These are phyloP conservation scores for Fabriciana adippe DNA, from an alignment of 2,888 invertebrate genomes.

Conservation along the genomic window DNA sequence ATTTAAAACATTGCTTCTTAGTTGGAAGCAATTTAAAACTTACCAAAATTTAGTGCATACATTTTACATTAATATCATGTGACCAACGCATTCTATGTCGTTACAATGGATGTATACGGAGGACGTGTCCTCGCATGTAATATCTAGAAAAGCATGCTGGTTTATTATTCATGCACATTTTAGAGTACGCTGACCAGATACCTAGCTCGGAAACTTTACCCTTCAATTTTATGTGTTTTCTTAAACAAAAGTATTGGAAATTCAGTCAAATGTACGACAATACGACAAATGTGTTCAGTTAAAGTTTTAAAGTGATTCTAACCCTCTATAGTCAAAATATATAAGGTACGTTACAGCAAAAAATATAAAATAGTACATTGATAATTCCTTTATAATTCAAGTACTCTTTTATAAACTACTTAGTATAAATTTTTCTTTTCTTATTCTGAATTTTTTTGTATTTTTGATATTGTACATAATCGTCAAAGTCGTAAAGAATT, in stretches of 20 bases:
- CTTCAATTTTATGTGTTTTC: conserved; percentile 5
- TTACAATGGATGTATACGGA: conserved; percentile 15
- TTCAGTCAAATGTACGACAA: background rate
- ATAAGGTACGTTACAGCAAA: too few species aligned
- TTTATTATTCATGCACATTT: conserved; percentile 33
- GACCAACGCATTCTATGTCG: conserved; percentile 9
- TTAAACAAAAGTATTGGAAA: background rate
- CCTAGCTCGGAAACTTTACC: conserved; percentile 7
- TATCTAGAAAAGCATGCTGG: conserved; percentile 18
- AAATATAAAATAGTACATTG: too few species aligned
- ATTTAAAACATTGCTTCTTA: too few species aligned
- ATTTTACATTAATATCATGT: background rate
- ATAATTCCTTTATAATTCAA: too few species aligned
- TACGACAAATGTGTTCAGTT: background rate
- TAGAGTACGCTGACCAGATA: conserved; percentile 20
- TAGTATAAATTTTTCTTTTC: too few species aligned
- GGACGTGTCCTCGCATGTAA: conserved; percentile 29
- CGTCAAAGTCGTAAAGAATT: too few species aligned
- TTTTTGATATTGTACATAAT: too few species aligned
- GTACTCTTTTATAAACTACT: too few species aligned
- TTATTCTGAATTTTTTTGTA: too few species aligned
- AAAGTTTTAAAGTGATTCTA: background rate
- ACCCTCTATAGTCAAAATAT: background rate
- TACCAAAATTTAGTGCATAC: conserved; percentile 2
- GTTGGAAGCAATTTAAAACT: too few species aligned